Evolutionary conservation across 2,888 invertebrate species (phyloP).

Genomic region (Andrena bucephala): DNA sequence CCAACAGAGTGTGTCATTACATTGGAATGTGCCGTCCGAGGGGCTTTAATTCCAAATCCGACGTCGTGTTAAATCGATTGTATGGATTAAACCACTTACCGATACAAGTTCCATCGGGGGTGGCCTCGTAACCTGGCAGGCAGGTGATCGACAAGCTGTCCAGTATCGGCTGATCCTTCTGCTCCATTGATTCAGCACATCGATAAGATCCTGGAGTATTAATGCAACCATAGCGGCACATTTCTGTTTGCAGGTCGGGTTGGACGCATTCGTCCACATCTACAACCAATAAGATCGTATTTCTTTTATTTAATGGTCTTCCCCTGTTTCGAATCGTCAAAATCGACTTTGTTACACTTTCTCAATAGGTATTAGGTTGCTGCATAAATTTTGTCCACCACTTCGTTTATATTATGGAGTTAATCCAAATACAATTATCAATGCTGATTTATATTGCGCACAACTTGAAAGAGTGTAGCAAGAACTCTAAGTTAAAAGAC

Average conservation of each 20-base stretch:
- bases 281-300: constrained; percentile 70
- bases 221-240: constrained; percentile 85
- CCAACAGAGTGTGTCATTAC: not conserved
- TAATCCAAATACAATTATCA: too few species aligned
- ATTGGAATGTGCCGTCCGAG: constrained; percentile 17
- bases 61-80: constrained; percentile 42
- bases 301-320: too few species aligned
- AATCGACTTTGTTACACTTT: too few species aligned
- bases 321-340: not conserved
- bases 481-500: too few species aligned
- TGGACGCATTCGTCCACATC: constrained; percentile 89
- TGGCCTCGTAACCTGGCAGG: constrained; percentile 77
- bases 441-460: too few species aligned
- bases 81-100: constrained; percentile 75
- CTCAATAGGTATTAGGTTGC: too few species aligned
- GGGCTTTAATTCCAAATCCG: constrained; percentile 16
- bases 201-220: constrained; percentile 87
- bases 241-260: constrained; percentile 82
- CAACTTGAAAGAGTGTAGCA: too few species aligned
- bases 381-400: too few species aligned
- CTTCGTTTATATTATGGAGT: too few species aligned
- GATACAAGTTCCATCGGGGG: constrained; percentile 76
- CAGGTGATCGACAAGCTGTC: constrained; percentile 74
- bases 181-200: constrained; percentile 78
- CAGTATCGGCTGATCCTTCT: constrained; percentile 75